Base-by-base conservation (phyloP, 2,888 invertebrate species). In the Tetrapedia diversipes region DNA sequence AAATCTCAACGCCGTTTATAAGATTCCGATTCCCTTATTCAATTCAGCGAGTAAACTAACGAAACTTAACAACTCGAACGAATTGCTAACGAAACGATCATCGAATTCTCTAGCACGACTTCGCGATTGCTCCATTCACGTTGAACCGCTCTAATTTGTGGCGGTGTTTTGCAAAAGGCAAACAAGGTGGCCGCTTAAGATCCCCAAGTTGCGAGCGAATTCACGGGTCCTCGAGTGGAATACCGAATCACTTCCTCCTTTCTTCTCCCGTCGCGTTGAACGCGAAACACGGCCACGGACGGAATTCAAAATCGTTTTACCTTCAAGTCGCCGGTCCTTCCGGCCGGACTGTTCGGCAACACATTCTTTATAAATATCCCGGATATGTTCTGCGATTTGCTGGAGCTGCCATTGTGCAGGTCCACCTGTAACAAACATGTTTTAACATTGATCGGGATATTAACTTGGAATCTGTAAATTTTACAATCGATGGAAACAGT, bases 341-440 rank as follows among this genome's bases (percentile, higher is more conserved):
- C 98, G 0, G 99, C 99, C 0, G 99, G 98, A 92, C 98, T 98
- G 79, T 97, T 96, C 0, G 97, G 95, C 16, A 98, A 95, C 0
- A 99, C 98, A 88, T 98, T 98, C 92, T 99, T 99, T 90, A 99
- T 98, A 92, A 99, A 99, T 89, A 99, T 99, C 7, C 99, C 99
- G 70, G 98, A 96, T 83, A 98, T 94, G 59, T 94, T 93, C 76
- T 93, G 95, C 80, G 95, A 95, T 82, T 95, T 94, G 68, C 95
- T 95, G 47, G 94, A 93, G 66, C 95, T 94, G 78, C 94, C 93
- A 56, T 94, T 94, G 71, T 95, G 95, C 84, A 97, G 93, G 88
- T 97, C 96, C 68, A 96, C 96, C 95, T 96, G 91, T 86, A 91
- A 70, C 64, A 80, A 19, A 80, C 39, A n/a, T n/a, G 49, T 68